phyloP scores from a whole-genome alignment of 2,797 vertebrate species.

The Sciaenops ocellatus region DNA sequence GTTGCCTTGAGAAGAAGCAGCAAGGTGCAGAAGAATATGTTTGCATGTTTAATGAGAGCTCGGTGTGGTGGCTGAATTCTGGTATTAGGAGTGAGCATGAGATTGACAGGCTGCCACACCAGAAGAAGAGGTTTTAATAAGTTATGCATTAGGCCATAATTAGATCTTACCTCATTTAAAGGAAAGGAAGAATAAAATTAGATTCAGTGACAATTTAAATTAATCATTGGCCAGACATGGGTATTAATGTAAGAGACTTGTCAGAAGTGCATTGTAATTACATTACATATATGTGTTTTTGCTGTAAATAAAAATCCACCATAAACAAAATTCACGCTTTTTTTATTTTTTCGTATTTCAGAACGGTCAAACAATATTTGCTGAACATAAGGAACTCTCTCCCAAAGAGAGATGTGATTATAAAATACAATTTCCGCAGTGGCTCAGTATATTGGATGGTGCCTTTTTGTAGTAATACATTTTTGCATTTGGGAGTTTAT shows the following conservation, averaged over 20 bases:
- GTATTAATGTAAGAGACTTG: constrained; percentile 73
- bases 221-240: constrained; percentile 78
- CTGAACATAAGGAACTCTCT: constrained; percentile 45
- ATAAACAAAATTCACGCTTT: constrained; percentile 38
- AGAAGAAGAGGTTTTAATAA: constrained; percentile 84
- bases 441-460: constrained; percentile 51
- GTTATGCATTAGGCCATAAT: constrained; percentile 86
- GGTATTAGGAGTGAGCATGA: constrained; percentile 71
- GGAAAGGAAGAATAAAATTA: constrained; percentile 80
- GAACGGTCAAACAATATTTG: constrained; percentile 51
- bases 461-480: constrained; percentile 57
- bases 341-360: neutral
- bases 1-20: constrained; percentile 63
- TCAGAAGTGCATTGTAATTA: constrained; percentile 77
- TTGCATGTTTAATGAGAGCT: constrained; percentile 83
- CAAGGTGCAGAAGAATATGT: constrained; percentile 80
- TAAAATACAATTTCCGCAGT: constrained; percentile 59
- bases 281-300: constrained; percentile 46
- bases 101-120: constrained; percentile 82
- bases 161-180: constrained; percentile 85
- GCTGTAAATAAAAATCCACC: constrained; percentile 39
- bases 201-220: constrained; percentile 83
- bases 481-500: constrained; percentile 70
- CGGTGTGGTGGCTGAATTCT: constrained; percentile 58
- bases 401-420: constrained; percentile 62